Evolutionary conservation across 2,888 invertebrate species (phyloP).

Genomic region (Hofmannophila pseudospretella): DNA sequence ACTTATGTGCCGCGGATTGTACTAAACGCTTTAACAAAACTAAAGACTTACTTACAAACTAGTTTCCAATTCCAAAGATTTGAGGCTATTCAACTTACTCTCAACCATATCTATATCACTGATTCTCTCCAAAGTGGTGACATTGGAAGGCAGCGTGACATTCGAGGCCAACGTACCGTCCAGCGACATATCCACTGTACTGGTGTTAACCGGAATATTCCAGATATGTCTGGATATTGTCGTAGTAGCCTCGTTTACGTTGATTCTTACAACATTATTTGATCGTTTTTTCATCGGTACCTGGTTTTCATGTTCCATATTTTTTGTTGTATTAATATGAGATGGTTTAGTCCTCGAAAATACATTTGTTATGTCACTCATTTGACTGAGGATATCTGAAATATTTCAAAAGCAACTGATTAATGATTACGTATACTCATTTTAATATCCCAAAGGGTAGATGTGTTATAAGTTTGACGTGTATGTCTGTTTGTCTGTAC

Average conservation of each 20-base stretch:
- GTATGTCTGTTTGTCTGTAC: no score
- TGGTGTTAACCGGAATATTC: slow-evolving; percentile 42
- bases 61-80: slow-evolving; percentile 50
- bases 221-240: slow-evolving; percentile 37
- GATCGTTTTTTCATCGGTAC: no score
- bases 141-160: slow-evolving; percentile 45
- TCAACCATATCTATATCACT: slow-evolving; percentile 63
- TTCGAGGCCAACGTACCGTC: slow-evolving; percentile 27
- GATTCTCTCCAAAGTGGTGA: slow-evolving; percentile 63
- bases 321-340: slow-evolving; percentile 15
- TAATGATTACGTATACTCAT: no score
- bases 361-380: slow-evolving; percentile 50
- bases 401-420: slow-evolving; percentile 11
- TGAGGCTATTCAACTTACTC: slow-evolving; percentile 53
- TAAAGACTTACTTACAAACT: slow-evolving; percentile 35
- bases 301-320: no score
- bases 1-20: no score
- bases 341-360: slow-evolving; percentile 26
- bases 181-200: slow-evolving; percentile 23
- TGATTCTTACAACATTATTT: slow-evolving; percentile 25
- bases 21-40: no score
- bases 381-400: slow-evolving; percentile 63
- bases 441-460: no score
- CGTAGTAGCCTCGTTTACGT: slow-evolving; percentile 33
- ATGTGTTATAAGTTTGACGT: no score